phyloP scores from a whole-genome alignment of 2,888 invertebrate genomes.

The Schizaphis graminum region DNA sequence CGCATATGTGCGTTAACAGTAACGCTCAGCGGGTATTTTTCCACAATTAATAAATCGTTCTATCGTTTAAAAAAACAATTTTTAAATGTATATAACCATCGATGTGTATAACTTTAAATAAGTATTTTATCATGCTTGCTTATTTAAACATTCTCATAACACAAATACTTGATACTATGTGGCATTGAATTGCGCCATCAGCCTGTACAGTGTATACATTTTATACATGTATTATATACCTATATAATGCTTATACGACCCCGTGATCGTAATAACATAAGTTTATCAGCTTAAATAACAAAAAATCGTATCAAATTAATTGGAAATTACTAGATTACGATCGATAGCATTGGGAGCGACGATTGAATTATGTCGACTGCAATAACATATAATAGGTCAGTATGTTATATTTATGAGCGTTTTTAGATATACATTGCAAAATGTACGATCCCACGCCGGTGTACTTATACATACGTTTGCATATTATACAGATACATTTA shows the following conservation, averaged over 20 bases:
- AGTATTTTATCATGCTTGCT: background rate
- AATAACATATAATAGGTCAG: background rate
- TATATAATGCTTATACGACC: background rate
- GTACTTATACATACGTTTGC: background rate
- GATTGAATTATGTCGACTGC: background rate
- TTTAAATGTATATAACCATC: no score
- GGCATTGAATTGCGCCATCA: background rate
- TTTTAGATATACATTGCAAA: background rate
- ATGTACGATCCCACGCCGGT: background rate
- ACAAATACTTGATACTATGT: background rate
- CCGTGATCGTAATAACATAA: background rate
- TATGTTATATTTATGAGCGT: background rate
- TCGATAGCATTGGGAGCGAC: background rate
- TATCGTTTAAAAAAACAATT: background rate
- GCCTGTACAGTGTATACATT: background rate
- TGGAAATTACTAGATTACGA: background rate
- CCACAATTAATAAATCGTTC: conserved; percentile 28
- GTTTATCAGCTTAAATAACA: background rate
- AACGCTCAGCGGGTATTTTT: conserved; percentile 45
- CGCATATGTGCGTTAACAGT: background rate
- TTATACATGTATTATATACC: background rate
- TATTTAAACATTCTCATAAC: background rate
- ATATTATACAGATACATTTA: background rate
- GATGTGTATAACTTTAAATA: background rate
- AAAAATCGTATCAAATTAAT: background rate